These are phyloP conservation scores for Limnephilus rhombicus DNA, from an alignment of 2,888 invertebrate genomes.

Conservation along the genomic window DNA sequence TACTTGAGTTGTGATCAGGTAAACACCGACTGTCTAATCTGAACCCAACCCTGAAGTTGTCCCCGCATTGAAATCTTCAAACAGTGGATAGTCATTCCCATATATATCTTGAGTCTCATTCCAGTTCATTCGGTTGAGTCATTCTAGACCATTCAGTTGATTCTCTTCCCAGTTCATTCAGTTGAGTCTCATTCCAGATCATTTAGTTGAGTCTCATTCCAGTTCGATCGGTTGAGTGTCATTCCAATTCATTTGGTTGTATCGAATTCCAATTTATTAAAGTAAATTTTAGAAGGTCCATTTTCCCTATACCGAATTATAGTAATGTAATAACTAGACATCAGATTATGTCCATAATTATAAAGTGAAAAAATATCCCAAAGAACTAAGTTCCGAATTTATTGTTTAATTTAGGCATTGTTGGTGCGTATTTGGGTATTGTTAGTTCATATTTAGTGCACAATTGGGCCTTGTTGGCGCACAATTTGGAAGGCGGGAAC, in stretches of 20 bases:
- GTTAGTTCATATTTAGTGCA: too few species aligned
- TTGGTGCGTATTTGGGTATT: too few species aligned
- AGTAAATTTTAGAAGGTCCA: background rate
- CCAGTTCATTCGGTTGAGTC: too few species aligned
- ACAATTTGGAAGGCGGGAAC: too few species aligned
- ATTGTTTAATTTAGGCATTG: too few species aligned
- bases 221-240: background rate
- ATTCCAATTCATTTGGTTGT: background rate
- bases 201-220: background rate
- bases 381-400: too few species aligned
- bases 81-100: background rate
- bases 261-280: background rate
- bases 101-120: background rate
- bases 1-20: conserved; percentile 62
- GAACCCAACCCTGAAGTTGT: background rate
- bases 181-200: background rate
- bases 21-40: conserved; percentile 3
- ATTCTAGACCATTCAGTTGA: background rate
- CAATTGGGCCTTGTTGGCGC: too few species aligned
- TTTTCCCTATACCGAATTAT: background rate
- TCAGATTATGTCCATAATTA: too few species aligned
- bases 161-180: background rate
- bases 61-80: background rate
- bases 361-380: too few species aligned
- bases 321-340: background rate